These are phyloP conservation scores for Rhegmatorhina hoffmannsi DNA, from an alignment of 2,113 vertebrate genomes.

Conservation along the genomic window DNA sequence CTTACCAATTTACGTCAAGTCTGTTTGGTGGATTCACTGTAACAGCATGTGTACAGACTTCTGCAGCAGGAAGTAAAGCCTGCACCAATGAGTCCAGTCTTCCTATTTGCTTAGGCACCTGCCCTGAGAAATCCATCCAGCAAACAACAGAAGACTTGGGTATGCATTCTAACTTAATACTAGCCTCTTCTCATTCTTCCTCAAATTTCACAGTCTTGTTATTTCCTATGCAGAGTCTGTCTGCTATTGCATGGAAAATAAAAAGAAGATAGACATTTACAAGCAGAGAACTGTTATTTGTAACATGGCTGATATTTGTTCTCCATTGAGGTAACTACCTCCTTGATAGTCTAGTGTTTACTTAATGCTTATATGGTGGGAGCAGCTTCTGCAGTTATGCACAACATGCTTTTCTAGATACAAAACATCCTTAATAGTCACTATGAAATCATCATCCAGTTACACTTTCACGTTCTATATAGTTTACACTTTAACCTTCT, in stretches of 20 bases:
- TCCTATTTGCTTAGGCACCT: not conserved
- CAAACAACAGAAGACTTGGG: not conserved
- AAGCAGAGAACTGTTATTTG: not conserved
- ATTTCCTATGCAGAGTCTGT: not conserved
- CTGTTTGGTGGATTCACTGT: not conserved
- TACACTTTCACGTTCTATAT: not conserved
- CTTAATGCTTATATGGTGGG: not conserved
- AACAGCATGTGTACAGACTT: not conserved
- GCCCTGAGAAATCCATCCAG: not conserved
- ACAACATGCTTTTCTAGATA: not conserved
- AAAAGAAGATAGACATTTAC: not conserved
- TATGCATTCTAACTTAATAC: not conserved
- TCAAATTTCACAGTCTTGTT: not conserved
- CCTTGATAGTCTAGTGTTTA: not conserved
- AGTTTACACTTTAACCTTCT: not conserved
- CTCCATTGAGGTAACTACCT: not conserved
- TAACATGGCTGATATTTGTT: not conserved
- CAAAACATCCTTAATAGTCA: not conserved
- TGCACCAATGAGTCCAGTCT: not conserved
- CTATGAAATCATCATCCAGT: not conserved
- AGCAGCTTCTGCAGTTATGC: not conserved
- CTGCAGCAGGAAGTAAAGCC: not conserved
- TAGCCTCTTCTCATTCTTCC: not conserved
- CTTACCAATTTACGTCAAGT: not conserved
- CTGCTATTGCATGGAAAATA: not conserved